Conservation (phyloP, 2,113 vertebrate genomes). For the Triplophysa tibetana region DNA sequence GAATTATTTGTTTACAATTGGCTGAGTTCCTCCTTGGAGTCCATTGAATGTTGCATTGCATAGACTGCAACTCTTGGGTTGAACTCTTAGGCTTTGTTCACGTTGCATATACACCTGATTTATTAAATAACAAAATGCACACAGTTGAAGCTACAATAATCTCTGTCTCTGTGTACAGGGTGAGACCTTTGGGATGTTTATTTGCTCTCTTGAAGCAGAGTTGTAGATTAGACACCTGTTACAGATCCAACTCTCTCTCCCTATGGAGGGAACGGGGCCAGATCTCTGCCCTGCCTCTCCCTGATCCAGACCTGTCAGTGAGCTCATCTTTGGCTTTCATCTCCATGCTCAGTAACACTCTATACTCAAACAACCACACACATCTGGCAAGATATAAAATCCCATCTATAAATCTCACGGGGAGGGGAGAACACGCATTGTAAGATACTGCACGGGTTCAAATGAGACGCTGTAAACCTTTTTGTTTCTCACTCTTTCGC, state of each 20-base stretch:
- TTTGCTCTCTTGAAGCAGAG: slow-evolving; percentile 27
- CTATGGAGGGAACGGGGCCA: slow-evolving; percentile 24
- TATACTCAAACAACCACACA: slow-evolving; percentile 36
- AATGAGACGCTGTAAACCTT: slow-evolving; percentile 47
- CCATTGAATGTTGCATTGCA: not conserved
- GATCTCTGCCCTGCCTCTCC: slow-evolving; percentile 19
- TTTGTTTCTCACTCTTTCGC: slow-evolving; percentile 19
- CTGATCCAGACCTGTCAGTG: slow-evolving; percentile 35
- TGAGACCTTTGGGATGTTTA: slow-evolving; percentile 37
- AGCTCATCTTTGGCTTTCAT: slow-evolving; percentile 55
- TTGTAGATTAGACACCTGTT: slow-evolving; percentile 60
- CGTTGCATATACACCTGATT: not conserved
- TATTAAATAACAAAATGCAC: not conserved
- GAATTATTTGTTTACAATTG: slow-evolving; percentile 34
- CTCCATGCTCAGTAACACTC: slow-evolving; percentile 11
- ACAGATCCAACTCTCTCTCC: slow-evolving; percentile 40
- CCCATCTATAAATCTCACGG: slow-evolving; percentile 40
- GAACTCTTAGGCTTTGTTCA: not conserved
- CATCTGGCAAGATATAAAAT: slow-evolving; percentile 56
- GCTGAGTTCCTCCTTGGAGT: not conserved
- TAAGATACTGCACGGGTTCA: slow-evolving; percentile 48
- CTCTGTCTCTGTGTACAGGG: not conserved
- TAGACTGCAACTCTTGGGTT: not conserved
- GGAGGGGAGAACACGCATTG: slow-evolving; percentile 54
- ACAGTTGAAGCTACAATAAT: slow-evolving; percentile 10